Percentiles rank a stretch among this genome's conserved stretches.
These are phyloP conservation scores for Oxystoma pomonae DNA, from an alignment of 2,888 invertebrate species.

Conservation along the genomic window DNA sequence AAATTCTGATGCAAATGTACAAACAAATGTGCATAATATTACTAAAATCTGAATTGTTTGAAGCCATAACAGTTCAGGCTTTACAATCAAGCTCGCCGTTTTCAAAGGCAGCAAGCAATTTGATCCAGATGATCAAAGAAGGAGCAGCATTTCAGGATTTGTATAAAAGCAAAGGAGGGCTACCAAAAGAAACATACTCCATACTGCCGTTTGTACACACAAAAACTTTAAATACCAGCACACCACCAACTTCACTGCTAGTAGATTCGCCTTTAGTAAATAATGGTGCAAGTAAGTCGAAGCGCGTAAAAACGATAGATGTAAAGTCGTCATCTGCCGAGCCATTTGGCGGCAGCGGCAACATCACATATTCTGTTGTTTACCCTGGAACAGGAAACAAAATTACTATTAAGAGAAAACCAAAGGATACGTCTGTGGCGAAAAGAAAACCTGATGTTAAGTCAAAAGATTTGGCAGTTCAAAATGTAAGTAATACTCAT, in stretches of 20 bases:
- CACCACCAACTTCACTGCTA: too few species aligned
- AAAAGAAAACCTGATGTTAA: too few species aligned
- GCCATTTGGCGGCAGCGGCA: too few species aligned
- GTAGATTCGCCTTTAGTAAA: constrained; percentile 43
- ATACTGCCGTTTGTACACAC: constrained; percentile 71
- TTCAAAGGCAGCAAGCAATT: constrained; percentile 53
- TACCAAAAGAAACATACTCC: constrained; percentile 71
- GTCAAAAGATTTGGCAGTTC: too few species aligned
- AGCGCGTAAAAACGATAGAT: constrained; percentile 33
- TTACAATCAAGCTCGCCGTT: constrained; percentile 53
- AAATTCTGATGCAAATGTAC: constrained; percentile 81
- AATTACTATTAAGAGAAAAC: constrained; percentile 78
- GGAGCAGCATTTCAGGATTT: constrained; percentile 75
- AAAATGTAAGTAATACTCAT: too few species aligned
- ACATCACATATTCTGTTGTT: constrained; percentile 80
- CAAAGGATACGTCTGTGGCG: too few species aligned
- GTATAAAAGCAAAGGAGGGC: constrained; percentile 66
- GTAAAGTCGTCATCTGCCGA: constrained; percentile 60
- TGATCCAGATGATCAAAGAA: constrained; percentile 74
- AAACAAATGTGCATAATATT: constrained; percentile 84
- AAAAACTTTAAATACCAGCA: too few species aligned
- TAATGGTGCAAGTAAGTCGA: constrained; percentile 27
- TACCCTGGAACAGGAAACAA: constrained; percentile 78
- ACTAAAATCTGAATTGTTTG: constrained; percentile 67
- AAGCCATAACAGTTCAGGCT: constrained; percentile 51